phyloP scores from a whole-genome alignment of 1,140 invertebrate species.

The Globodera rostochiensis region DNA sequence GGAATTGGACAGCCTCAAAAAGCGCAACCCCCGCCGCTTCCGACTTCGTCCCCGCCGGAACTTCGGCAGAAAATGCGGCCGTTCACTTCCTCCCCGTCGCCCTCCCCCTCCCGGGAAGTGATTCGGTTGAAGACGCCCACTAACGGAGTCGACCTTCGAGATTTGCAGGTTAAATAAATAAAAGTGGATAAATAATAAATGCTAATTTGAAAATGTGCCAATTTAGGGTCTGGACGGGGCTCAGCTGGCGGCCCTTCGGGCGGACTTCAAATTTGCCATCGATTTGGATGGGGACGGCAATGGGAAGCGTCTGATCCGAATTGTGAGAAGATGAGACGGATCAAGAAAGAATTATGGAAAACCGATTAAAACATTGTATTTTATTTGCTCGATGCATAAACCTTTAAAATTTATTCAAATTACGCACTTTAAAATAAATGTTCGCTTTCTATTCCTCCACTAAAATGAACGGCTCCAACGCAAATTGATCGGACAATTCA shows the following conservation, averaged over 20 bases:
- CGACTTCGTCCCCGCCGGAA: neutral
- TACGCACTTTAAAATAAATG: neutral
- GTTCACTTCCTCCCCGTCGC: neutral
- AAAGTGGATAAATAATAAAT: neutral
- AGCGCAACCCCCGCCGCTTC: neutral
- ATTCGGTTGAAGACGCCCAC: neutral
- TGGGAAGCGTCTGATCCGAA: constrained; percentile 6
- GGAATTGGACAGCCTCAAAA: neutral
- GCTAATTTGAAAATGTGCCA: neutral
- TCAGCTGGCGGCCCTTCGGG: neutral
- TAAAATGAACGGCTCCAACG: neutral
- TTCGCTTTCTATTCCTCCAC: neutral
- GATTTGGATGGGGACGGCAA: constrained; percentile 8
- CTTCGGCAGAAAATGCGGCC: neutral
- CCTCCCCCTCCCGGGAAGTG: neutral
- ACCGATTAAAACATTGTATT: too few relatives aligned
- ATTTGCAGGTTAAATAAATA: neutral
- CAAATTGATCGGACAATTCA: neutral
- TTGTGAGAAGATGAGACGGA: neutral
- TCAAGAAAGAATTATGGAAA: too few relatives aligned
- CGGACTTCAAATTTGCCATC: constrained; percentile 2
- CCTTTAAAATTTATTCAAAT: too few relatives aligned
- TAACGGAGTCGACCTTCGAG: neutral
- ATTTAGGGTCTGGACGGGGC: neutral
- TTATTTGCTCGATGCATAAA: too few relatives aligned